These are phyloP conservation scores for Scaptomyza polygonia DNA, from an alignment of 2,888 invertebrate genomes.

Conservation along the genomic window DNA sequence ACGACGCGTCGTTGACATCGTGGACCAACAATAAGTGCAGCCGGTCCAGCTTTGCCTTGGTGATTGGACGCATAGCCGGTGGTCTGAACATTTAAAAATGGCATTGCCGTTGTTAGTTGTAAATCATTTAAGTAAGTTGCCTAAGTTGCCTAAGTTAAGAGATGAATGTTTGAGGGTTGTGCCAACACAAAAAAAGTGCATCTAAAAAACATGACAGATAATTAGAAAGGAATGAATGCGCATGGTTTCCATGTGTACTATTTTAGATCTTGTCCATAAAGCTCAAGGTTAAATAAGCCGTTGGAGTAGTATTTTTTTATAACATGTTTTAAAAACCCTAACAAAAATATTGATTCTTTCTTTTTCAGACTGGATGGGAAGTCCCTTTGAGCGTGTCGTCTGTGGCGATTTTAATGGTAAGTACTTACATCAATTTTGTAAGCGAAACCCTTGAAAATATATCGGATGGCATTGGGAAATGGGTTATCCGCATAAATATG, in stretches of 20 bases:
- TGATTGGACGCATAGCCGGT: constrained; percentile 61
- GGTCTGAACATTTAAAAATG: constrained; percentile 45
- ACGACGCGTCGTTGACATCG: constrained; percentile 32
- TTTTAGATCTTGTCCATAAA: constrained; percentile 14
- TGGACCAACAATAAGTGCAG: constrained; percentile 32
- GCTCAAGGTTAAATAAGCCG: constrained; percentile 49
- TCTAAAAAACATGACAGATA: constrained; percentile 6
- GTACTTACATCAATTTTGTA: constrained; percentile 82
- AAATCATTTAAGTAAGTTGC: constrained; percentile 60
- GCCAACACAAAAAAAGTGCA: constrained; percentile 9
- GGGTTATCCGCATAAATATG: constrained; percentile 69
- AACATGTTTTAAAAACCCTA: constrained; percentile 16
- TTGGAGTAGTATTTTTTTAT: constrained; percentile 34
- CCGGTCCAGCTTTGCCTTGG: constrained; percentile 37
- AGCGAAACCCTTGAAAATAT: constrained; percentile 52
- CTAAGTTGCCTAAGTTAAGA: constrained; percentile 23
- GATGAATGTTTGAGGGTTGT: constrained; percentile 12
- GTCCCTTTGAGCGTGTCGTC: constrained; percentile 96
- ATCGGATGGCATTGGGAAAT: constrained; percentile 69
- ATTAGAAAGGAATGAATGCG: constrained; percentile 40
- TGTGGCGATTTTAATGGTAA: constrained; percentile 96
- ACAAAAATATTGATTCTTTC: constrained; percentile 35
- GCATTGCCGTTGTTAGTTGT: constrained; percentile 40
- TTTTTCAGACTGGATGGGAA: constrained; percentile 96
- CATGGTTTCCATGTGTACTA: constrained; percentile 38